Conservation (phyloP, 2,113 vertebrate species). For the Brachionichthys hirsutus region DNA sequence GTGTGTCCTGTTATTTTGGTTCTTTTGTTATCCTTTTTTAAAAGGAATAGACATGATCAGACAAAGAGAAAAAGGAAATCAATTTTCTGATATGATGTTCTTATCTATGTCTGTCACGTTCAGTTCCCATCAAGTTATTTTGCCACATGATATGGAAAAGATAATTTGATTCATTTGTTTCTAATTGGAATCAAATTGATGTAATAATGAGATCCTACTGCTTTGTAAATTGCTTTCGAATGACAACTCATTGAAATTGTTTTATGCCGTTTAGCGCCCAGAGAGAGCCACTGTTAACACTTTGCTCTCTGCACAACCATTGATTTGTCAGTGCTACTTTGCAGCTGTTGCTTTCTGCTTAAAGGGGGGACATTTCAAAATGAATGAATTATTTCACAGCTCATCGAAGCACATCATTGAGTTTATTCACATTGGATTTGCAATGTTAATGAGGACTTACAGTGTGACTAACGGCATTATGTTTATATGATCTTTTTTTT, state of each 20-base stretch:
- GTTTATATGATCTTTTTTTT: slow-evolving; percentile 16
- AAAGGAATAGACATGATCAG: slow-evolving; percentile 18
- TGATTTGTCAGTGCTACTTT: neutral
- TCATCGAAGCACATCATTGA: slow-evolving; percentile 63
- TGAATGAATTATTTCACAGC: slow-evolving; percentile 55
- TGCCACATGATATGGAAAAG: slow-evolving; percentile 58
- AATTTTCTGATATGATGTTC: slow-evolving; percentile 43
- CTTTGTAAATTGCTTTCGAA: slow-evolving; percentile 65
- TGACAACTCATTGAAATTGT: slow-evolving; percentile 48
- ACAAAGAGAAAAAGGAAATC: slow-evolving; percentile 15
- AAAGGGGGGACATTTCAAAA: slow-evolving; percentile 39
- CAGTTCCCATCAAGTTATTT: slow-evolving; percentile 46
- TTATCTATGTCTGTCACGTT: slow-evolving; percentile 41
- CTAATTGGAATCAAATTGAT: slow-evolving; percentile 72
- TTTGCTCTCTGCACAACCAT: slow-evolving; percentile 31
- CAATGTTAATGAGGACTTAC: slow-evolving; percentile 38
- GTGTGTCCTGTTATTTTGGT: slow-evolving; percentile 20
- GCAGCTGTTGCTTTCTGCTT: slow-evolving; percentile 32
- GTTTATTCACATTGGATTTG: slow-evolving; percentile 42
- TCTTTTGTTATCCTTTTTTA: slow-evolving; percentile 25
- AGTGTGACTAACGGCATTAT: slow-evolving; percentile 35
- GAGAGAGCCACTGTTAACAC: slow-evolving; percentile 48
- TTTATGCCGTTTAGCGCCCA: slow-evolving; percentile 27
- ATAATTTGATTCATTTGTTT: slow-evolving; percentile 67
- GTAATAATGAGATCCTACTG: slow-evolving; percentile 67